Conservation (phyloP, 37 sponge, comb jelly and placozoan genomes). For the Halisarca cf. caerulea region DNA sequence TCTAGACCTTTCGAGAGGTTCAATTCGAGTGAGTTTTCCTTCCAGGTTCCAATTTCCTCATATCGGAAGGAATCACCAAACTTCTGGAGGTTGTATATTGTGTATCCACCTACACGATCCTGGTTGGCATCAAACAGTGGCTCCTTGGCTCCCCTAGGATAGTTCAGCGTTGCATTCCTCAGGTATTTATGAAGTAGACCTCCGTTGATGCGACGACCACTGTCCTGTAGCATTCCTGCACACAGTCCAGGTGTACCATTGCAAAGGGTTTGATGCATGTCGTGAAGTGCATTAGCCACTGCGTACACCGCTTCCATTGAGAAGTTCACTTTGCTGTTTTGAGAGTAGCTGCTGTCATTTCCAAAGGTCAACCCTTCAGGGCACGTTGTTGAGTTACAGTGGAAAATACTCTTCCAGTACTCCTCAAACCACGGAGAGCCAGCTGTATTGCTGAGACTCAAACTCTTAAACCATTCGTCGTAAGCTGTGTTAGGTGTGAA, state of each 20-base stretch:
- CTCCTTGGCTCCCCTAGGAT: neutral
- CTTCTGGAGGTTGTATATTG: conserved; percentile 37
- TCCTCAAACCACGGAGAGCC: conserved; percentile 67
- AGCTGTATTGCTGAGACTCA: neutral
- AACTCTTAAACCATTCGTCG: neutral
- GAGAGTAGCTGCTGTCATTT: conserved; percentile 7
- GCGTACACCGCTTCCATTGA: conserved; percentile 75
- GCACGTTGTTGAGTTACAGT: conserved; percentile 30
- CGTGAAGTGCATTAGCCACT: conserved; percentile 60
- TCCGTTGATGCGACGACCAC: conserved; percentile 7
- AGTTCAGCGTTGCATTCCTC: conserved; percentile 39
- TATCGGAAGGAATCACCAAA: neutral
- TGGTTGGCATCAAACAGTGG: conserved; percentile 60
- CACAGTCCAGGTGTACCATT: conserved; percentile 36
- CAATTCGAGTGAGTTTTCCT: neutral
- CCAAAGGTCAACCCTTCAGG: neutral
- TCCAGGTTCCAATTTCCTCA: conserved; percentile 10
- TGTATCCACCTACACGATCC: conserved; percentile 33
- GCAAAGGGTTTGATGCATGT: conserved; percentile 36
- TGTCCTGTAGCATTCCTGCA: neutral
- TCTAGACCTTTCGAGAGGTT: neutral
- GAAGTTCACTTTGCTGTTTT: conserved; percentile 51
- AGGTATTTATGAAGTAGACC: conserved; percentile 36
- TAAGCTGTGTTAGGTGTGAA: neutral
- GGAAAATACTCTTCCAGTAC: conserved; percentile 55